Evolutionary conservation across 2,888 invertebrate genomes (phyloP), one percentile per base, ranked within the genome.

Genomic region (Netelia inedita): DNA sequence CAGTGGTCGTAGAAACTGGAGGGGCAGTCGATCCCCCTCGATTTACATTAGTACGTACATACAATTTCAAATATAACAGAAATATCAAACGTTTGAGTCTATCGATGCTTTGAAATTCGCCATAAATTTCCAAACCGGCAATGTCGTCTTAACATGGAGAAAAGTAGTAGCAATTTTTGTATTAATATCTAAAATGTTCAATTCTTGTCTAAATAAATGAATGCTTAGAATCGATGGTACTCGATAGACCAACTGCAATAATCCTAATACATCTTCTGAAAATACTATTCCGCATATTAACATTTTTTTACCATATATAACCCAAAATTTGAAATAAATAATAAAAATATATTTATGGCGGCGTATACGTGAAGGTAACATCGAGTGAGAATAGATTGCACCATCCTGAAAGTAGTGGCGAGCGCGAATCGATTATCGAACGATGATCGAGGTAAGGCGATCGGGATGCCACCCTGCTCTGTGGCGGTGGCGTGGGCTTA

Each of bases 1-100:
- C 81, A 84, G 76, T 84, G 78, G 81, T 55, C 28, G 28, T 68
- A 46, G 55, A 55, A 46, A 65, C 23, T 14, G 68, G 83, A 23
- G 83, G 76, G 61, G 76, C 55, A 46, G 43, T 35, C 65, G 71
- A 82, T 82, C 63, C 53, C 46, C 57, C 61, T 79, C 53, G 53
- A 79, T 71, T 79, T 71, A 59, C 46, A 57, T 11, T 3, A 41
- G 35, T 50, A 71, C 19, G 71, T 43, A 59, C 53, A 53, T 53
- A 79, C 61, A 23, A 50, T 78, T 79, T 71, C 28, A 71, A 71
- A 61, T 61, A 79, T 69, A 69, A 78, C 69, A 46, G 78, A 69
- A 78, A 78, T 50, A 61, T 57, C 66, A 41, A 16, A 14, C 28
- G 57, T 68, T 46, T 14, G 14, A 46, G 46, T 14, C 11, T 14